Conservation (phyloP, 1,140 invertebrate species). For the Lepidurus apus region DNA sequence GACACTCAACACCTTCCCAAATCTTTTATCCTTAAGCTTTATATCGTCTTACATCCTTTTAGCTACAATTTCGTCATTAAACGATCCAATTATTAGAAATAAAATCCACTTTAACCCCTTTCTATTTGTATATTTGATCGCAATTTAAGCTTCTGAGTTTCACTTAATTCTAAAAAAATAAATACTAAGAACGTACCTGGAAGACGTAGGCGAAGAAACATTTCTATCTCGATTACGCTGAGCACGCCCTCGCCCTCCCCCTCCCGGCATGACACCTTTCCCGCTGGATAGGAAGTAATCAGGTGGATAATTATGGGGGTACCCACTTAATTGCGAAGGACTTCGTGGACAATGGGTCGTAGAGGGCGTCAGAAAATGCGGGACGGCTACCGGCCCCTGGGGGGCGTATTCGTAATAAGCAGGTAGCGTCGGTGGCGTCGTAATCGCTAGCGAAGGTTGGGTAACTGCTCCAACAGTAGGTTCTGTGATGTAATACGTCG, state of each 20-base stretch:
- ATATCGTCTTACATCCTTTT: not conserved
- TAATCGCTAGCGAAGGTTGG: not conserved
- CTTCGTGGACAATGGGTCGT: not conserved
- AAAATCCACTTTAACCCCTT: not conserved
- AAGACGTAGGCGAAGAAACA: not conserved
- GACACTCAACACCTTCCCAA: too few species aligned
- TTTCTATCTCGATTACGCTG: not conserved
- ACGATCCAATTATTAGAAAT: not conserved
- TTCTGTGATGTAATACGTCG: not conserved
- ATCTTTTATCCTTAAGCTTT: too few species aligned
- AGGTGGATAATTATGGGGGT: not conserved
- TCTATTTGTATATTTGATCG: not conserved
- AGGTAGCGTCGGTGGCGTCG: not conserved
- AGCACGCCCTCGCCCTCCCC: not conserved
- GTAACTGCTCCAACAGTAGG: not conserved
- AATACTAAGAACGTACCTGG: not conserved
- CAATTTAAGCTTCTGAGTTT: not conserved
- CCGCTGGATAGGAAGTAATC: not conserved
- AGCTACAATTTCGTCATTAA: not conserved
- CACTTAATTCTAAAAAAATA: too few species aligned
- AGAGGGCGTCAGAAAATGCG: not conserved
- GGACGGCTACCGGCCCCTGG: not conserved
- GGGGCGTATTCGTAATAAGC: constrained; percentile 7
- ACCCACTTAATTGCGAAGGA: not conserved
- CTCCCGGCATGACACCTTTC: not conserved